Conservation (phyloP, 2,113 vertebrate genomes). For the Lepisosteus oculatus region DNA sequence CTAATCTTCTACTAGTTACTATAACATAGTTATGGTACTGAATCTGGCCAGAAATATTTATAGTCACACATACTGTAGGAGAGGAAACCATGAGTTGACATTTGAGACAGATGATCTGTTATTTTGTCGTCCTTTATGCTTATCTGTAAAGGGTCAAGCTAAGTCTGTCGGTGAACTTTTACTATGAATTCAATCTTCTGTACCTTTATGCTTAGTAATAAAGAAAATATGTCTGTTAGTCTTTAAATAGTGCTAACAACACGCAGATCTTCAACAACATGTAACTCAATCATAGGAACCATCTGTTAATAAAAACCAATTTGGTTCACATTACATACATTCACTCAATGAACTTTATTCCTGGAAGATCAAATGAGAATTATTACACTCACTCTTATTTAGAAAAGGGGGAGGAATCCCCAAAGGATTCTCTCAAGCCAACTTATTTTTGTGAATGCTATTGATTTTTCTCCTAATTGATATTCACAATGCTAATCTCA, state of each 20-base stretch:
- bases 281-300: slow-evolving; percentile 67
- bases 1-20: too few species aligned
- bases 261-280: slow-evolving; percentile 58
- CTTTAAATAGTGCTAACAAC: slow-evolving; percentile 58
- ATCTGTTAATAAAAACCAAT: slow-evolving; percentile 70
- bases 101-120: too few species aligned
- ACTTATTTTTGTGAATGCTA: slow-evolving; percentile 86
- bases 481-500: slow-evolving; percentile 92
- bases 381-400: slow-evolving; percentile 21
- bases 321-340: slow-evolving; percentile 49
- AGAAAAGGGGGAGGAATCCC: slow-evolving; percentile 45
- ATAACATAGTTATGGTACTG: too few species aligned
- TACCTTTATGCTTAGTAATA: slow-evolving; percentile 33
- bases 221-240: slow-evolving; percentile 51
- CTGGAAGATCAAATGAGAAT: slow-evolving; percentile 16
- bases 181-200: too few species aligned
- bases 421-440: slow-evolving; percentile 73
- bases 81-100: too few species aligned
- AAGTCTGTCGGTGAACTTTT: too few species aligned
- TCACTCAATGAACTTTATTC: slow-evolving; percentile 46
- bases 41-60: too few species aligned
- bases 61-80: too few species aligned
- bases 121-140: too few species aligned
- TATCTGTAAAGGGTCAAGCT: too few species aligned
- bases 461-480: slow-evolving; percentile 89